Conservation (phyloP, 2,888 invertebrate species). For the Dasysyrphus tricinctus region DNA sequence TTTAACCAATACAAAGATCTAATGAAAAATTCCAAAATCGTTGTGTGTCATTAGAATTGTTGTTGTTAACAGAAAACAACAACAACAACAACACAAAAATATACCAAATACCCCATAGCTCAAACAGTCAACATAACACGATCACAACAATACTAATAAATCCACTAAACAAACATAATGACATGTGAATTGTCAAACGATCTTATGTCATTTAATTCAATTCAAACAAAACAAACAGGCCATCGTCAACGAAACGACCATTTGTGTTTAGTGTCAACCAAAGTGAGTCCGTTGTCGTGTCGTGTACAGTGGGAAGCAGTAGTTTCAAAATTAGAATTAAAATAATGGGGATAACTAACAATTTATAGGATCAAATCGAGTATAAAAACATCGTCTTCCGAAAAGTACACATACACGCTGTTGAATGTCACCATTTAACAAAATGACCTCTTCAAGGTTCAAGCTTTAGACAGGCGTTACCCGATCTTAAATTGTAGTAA, state of each 20-base stretch:
- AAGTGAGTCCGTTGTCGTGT: neutral
- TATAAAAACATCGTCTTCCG: too few species aligned
- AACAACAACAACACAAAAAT: neutral
- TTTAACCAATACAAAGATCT: slow-evolving; percentile 25
- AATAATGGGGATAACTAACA: neutral
- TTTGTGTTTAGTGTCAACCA: slow-evolving; percentile 48
- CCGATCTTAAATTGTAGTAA: too few species aligned
- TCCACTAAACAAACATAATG: slow-evolving; percentile 61
- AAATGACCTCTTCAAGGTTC: too few species aligned
- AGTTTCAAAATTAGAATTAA: neutral
- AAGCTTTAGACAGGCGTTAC: too few species aligned
- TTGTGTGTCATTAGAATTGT: slow-evolving; percentile 30
- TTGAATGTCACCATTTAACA: too few species aligned
- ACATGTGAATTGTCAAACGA: slow-evolving; percentile 72
- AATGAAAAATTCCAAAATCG: slow-evolving; percentile 13
- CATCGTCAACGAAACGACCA: slow-evolving; percentile 30
- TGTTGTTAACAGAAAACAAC: neutral
- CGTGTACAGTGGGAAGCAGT: neutral
- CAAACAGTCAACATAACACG: neutral
- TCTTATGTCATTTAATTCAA: slow-evolving; percentile 52
- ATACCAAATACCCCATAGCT: neutral
- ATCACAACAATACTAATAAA: slow-evolving; percentile 41
- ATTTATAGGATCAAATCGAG: too few species aligned
- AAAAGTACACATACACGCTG: too few species aligned
- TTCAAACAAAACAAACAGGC: slow-evolving; percentile 55